Evolutionary conservation across 2,113 vertebrate genomes (phyloP).

Genomic region (Vidua chalybeata): DNA sequence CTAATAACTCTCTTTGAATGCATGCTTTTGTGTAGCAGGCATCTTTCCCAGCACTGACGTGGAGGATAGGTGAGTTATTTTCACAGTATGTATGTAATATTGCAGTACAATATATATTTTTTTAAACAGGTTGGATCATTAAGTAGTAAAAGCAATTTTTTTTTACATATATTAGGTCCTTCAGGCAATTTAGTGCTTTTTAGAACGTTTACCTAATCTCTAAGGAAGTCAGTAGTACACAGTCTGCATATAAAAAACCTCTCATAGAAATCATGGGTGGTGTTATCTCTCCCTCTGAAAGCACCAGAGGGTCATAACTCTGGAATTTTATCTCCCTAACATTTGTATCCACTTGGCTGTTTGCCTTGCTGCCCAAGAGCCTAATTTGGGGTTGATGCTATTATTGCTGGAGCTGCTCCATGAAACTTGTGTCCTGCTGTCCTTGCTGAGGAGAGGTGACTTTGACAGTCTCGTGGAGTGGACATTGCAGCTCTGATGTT

Average conservation of each 20-base stretch:
- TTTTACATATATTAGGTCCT: neutral
- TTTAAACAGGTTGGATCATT: neutral
- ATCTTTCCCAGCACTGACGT: neutral
- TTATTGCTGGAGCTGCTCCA: neutral
- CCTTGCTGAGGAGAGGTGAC: neutral
- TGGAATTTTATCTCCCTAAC: neutral
- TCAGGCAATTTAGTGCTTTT: neutral
- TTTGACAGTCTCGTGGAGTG: neutral
- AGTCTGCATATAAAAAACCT: neutral
- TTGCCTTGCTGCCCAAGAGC: neutral
- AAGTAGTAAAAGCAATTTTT: neutral
- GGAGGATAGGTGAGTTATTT: neutral
- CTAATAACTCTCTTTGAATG: neutral
- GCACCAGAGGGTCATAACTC: neutral
- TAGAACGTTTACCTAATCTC: neutral
- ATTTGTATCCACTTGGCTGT: neutral
- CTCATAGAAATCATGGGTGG: neutral
- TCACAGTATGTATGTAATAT: neutral
- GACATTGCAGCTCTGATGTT: neutral
- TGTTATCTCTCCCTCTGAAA: neutral
- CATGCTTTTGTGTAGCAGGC: neutral
- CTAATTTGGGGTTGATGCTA: neutral
- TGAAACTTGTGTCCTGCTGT: neutral
- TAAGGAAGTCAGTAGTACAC: neutral
- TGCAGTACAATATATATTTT: neutral